These are phyloP conservation scores for Gambusia yucatana DNA, from an alignment of 2,797 vertebrate genomes.

Conservation along the genomic window DNA sequence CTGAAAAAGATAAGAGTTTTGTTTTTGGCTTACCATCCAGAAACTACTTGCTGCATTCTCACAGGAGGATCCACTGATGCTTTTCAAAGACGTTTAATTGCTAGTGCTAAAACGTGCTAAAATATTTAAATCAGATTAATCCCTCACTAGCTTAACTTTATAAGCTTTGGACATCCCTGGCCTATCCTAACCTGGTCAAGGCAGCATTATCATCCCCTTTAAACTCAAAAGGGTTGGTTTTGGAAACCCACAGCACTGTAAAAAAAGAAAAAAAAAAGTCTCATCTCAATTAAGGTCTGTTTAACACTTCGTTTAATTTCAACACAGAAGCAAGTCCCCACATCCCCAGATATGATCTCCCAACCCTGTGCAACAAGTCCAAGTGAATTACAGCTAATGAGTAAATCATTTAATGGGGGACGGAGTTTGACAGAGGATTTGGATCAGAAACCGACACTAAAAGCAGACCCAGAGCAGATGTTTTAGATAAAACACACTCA, in stretches of 20 bases:
- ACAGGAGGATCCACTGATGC: too few relatives aligned
- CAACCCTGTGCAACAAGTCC: constrained; percentile 58
- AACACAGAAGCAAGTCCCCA: constrained; percentile 65
- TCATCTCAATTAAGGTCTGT: constrained; percentile 53
- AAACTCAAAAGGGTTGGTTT: constrained; percentile 8
- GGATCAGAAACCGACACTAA: constrained; percentile 65
- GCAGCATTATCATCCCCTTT: background rate
- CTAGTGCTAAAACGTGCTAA: too few relatives aligned
- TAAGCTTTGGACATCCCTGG: too few relatives aligned
- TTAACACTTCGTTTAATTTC: constrained; percentile 67
- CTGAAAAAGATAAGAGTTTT: too few relatives aligned
- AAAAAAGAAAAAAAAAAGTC: constrained; percentile 26
- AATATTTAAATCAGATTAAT: too few relatives aligned
- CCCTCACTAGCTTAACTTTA: too few relatives aligned
- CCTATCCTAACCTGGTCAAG: too few relatives aligned
- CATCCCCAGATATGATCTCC: constrained; percentile 61
- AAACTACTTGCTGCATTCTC: too few relatives aligned
- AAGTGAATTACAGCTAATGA: constrained; percentile 72
- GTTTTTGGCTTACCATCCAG: too few relatives aligned
- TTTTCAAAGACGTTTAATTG: too few relatives aligned
- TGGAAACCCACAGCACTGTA: constrained; percentile 45
- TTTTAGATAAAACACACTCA: constrained; percentile 72
- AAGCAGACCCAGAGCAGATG: constrained; percentile 74
- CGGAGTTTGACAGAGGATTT: constrained; percentile 66
- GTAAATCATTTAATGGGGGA: constrained; percentile 70